Percentiles rank a stretch among this genome's conserved stretches.
These are phyloP conservation scores for Meta bourneti DNA, from an alignment of 2,888 invertebrate species.

Conservation along the genomic window DNA sequence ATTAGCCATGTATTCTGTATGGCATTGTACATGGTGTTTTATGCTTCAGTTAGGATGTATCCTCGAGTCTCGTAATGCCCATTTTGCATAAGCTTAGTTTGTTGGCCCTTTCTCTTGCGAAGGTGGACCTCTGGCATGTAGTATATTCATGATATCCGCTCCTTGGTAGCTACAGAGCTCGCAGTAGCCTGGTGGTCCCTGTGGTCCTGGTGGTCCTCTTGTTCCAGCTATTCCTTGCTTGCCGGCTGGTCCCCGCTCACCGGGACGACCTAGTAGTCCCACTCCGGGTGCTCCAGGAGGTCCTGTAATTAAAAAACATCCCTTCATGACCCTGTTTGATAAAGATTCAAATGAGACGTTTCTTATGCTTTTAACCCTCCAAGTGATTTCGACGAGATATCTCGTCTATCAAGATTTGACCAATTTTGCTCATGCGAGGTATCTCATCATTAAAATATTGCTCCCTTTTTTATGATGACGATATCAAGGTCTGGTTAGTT, in stretches of 20 bases:
- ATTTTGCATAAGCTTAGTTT: constrained; percentile 38
- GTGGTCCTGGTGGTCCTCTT: constrained; percentile 81
- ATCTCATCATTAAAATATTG: no score
- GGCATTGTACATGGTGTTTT: no score
- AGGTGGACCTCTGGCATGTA: constrained; percentile 63
- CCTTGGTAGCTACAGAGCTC: constrained; percentile 85
- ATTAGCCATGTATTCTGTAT: no score
- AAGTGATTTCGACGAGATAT: no score
- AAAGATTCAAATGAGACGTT: no score
- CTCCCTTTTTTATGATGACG: no score
- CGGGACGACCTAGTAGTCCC: constrained; percentile 83
- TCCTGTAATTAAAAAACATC: constrained; percentile 82
- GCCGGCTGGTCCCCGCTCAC: constrained; percentile 88
- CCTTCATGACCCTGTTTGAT: no score
- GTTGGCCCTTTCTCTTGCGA: constrained; percentile 75
- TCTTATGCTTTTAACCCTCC: no score
- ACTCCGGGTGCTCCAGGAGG: constrained; percentile 86
- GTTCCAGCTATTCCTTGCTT: constrained; percentile 83
- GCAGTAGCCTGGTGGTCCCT: constrained; percentile 84
- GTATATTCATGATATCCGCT: constrained; percentile 67
- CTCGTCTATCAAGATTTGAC: no score
- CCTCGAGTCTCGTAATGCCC: neutral
- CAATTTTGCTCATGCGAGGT: no score
- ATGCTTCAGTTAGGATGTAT: no score
- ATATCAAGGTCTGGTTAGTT: no score